Base-by-base conservation (phyloP, 2,888 invertebrate species). In the Drosophila acutilabella region DNA sequence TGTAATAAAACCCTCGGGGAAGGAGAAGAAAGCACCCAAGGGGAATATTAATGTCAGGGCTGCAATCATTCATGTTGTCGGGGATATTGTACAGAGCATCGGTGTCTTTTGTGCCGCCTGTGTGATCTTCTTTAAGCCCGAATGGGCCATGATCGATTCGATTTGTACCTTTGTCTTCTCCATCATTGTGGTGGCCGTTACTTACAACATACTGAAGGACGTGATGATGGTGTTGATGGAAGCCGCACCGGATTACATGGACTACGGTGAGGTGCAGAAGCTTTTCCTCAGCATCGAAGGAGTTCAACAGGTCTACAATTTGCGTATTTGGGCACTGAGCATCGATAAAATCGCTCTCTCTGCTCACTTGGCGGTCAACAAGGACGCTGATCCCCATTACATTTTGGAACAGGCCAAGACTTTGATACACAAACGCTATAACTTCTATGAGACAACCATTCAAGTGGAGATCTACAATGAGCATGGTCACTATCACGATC, bases 201-300 rank as follows among this genome's bases (percentile, higher is more conserved):
- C 85, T 0, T 64, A 78, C 14, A 61, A 62, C n/a, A 89, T 86
- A 1, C 26, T 86, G 14, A 40, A 56, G 16, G 85, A 86, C 41
- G 87, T 89, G 0, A 10, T 88, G 8, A 72, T 88, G 86, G 85
- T 86, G 0, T 73, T 86, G 0, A 86, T 86, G 85, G 85, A 86
- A 61, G 89, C 76, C 1, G 74, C 85, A 0, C 85, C 85, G 4
- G 69, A 83, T 10, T 86, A 66, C 38, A 53, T 86, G 78, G 85
- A 86, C 51, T 86, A 86, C 33, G 78, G 73, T 7, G 78, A 80
- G 13, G 88, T 86, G 13, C 74, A 74, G 42, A 48, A 51, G 3
- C 56, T 64, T 1, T 89, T 86, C 36, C 67, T 88, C 4, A 69
- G 67, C 52, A 86, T 86, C 38, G 68, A 80, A 0, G 85, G 85